Base-by-base conservation (phyloP, 2,888 invertebrate species). In the Nemoura dubitans region DNA sequence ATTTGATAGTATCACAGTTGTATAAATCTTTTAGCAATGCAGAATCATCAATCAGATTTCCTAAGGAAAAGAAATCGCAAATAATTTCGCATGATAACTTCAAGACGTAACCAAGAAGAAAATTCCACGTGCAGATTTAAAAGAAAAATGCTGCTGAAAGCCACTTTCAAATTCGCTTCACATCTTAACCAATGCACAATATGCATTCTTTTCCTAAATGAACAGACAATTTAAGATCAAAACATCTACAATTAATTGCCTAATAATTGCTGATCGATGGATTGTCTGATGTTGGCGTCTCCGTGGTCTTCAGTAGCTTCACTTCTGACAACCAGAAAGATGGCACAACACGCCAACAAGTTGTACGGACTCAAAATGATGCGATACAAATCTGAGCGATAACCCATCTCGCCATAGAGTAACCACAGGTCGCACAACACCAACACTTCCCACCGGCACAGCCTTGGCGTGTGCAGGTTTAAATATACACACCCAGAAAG, bases 261-360 rank as follows among this genome's bases (percentile, higher is more conserved):
- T 84, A 84, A 59, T 76, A 28, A 28, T 27, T 84, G 84, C 43
- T 59, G 84, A 28, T 30, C 84, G 10, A 76, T 28, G 16, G 84
- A 76, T 27, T 59, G 76, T 10, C 76, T 83, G 2, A 59, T 29
- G 14, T 27, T 29, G n/a, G 21, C 81, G 28, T 84, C 36, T 14
- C n/a, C 29, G 14, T 28, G 25, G 26, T 85, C 81, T 21, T 29
- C 28, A 16, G 76, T 59, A 14, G 78, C 87, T n/a, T 87, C 87
- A 27, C 80, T 83, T 1, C 85, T 86, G 7, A 86, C 83, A 26
- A 86, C 86, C n/a, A 87, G 86, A 26, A 88, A 85, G 30, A 88
- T 86, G 14, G 88, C 85, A 28, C 78, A 88, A 43, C 86, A 88
- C 25, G 87, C 88, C 16, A 87, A 77, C 25, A 88, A 26, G 25